phyloP scores from a whole-genome alignment of 2,888 invertebrate species.

The Portevinia maculata region DNA sequence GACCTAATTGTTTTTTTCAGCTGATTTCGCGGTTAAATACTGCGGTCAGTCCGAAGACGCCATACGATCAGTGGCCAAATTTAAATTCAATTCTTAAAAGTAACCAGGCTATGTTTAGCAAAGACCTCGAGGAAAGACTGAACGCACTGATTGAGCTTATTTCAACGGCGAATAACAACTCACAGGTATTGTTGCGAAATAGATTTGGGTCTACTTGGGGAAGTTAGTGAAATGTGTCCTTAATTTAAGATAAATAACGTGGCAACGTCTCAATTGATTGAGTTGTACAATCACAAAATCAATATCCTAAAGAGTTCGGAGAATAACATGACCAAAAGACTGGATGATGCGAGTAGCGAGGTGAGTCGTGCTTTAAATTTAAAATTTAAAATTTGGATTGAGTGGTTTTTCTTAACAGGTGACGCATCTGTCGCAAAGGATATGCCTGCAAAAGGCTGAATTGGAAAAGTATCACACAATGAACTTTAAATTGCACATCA shows the following conservation, averaged over 20 bases:
- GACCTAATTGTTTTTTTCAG: slow-evolving; percentile 67
- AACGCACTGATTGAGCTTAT: slow-evolving; percentile 79
- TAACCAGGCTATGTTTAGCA: slow-evolving; percentile 79
- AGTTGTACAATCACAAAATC: slow-evolving; percentile 81
- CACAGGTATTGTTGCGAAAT: too few relatives aligned
- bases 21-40: slow-evolving; percentile 76
- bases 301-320: slow-evolving; percentile 78
- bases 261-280: slow-evolving; percentile 81
- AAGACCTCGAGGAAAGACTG: slow-evolving; percentile 79
- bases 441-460: slow-evolving; percentile 80
- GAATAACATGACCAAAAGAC: slow-evolving; percentile 77
- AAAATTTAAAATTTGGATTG: neutral
- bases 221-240: neutral
- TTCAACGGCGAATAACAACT: slow-evolving; percentile 77
- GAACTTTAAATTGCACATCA: slow-evolving; percentile 81
- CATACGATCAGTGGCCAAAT: slow-evolving; percentile 79
- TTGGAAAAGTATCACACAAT: slow-evolving; percentile 79
- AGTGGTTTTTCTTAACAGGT: slow-evolving; percentile 75
- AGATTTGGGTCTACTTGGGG: too few relatives aligned
- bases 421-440: slow-evolving; percentile 78
- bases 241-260: slow-evolving; percentile 77
- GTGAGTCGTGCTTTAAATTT: slow-evolving; percentile 57
- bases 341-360: slow-evolving; percentile 79
- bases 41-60: slow-evolving; percentile 36
- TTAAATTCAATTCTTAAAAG: slow-evolving; percentile 79